These are phyloP conservation scores for Lordiphosa fenestrarum DNA, from an alignment of 2,888 invertebrate species.

Conservation along the genomic window DNA sequence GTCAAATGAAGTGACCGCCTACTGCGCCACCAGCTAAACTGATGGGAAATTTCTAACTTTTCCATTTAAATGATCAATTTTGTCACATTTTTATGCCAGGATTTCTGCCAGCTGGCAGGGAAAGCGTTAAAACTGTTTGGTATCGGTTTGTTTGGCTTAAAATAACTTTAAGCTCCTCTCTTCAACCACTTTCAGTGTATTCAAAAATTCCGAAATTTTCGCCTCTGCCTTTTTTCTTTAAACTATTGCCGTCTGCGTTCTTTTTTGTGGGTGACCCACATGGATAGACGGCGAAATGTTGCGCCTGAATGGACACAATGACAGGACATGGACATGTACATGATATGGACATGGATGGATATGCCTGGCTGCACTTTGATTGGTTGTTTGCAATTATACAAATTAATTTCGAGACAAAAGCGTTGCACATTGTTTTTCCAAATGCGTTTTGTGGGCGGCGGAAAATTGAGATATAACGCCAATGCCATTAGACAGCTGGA, in stretches of 20 bases:
- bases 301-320: conserved; percentile 5
- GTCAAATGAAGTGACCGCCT: too few relatives aligned
- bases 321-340: background rate
- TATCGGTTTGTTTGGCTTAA: too few relatives aligned
- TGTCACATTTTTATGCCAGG: too few relatives aligned
- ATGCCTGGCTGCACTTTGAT: conserved; percentile 18
- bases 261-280: conserved; percentile 11
- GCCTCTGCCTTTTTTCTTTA: conserved; percentile 1
- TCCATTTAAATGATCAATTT: too few relatives aligned
- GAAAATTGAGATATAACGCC: background rate
- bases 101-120: too few relatives aligned
- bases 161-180: too few relatives aligned
- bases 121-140: too few relatives aligned
- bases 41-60: too few relatives aligned
- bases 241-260: conserved; percentile 3
- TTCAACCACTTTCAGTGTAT: too few relatives aligned
- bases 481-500: background rate
- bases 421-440: conserved; percentile 42
- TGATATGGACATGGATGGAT: conserved; percentile 1
- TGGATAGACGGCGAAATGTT: conserved; percentile 7
- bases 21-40: too few relatives aligned
- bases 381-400: conserved; percentile 65
- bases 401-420: conserved; percentile 58
- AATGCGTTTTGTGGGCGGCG: background rate
- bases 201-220: background rate